Percentiles rank a stretch among this genome's conserved stretches.
phyloP scores from a whole-genome alignment of 2,113 vertebrate species.

The Oncorhynchus tshawytscha region DNA sequence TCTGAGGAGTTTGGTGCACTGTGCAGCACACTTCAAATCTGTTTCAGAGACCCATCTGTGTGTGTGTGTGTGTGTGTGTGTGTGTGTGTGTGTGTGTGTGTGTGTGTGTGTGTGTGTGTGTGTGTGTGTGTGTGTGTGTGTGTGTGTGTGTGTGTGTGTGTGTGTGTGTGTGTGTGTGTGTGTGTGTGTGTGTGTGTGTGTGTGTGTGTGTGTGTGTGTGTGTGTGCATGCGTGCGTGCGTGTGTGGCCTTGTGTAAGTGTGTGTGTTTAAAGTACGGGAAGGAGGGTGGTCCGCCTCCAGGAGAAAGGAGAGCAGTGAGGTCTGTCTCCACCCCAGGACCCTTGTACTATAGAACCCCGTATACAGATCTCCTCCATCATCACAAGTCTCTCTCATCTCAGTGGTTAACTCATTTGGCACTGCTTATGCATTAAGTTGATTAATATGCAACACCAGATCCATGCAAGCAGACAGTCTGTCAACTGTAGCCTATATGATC shows the following conservation, averaged over 20 bases:
- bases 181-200: not conserved
- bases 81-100: not conserved
- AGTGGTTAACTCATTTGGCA: too few species aligned
- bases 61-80: not conserved
- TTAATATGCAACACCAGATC: too few species aligned
- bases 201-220: not conserved
- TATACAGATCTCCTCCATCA: not conserved
- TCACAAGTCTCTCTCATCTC: too few species aligned
- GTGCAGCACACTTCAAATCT: slow-evolving; percentile 13
- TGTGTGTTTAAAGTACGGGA: not conserved
- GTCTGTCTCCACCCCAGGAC: not conserved
- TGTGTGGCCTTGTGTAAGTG: not conserved
- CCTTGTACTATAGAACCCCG: not conserved
- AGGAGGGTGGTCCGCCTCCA: slow-evolving; percentile 9
- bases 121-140: not conserved
- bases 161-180: not conserved
- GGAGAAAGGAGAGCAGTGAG: not conserved
- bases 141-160: not conserved
- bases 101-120: not conserved
- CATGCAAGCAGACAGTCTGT: too few species aligned
- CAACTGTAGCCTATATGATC: too few species aligned
- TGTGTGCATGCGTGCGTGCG: too few species aligned
- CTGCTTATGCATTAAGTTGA: too few species aligned
- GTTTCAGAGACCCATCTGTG: too few species aligned
- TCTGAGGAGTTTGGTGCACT: slow-evolving; percentile 1